These are phyloP conservation scores for Rhineura floridana DNA, from an alignment of 2,113 vertebrate species.

Conservation along the genomic window DNA sequence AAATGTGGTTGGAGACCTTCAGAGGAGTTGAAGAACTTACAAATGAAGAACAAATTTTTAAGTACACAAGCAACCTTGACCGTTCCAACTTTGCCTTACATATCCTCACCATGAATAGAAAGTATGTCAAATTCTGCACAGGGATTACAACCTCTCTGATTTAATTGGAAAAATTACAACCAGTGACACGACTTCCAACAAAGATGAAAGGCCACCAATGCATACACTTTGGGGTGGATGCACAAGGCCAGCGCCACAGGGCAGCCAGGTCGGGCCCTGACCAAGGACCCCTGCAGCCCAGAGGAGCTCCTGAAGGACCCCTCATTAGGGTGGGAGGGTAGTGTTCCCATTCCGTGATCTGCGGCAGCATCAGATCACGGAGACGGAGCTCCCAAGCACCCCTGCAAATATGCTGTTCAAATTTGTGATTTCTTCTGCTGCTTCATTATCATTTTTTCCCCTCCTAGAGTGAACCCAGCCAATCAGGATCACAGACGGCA, in stretches of 20 bases:
- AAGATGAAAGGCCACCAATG: constrained; percentile 32
- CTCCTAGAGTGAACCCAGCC: neutral
- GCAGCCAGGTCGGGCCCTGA: no score
- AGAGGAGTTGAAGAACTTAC: constrained; percentile 25
- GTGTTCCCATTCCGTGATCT: no score
- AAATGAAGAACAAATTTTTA: constrained; percentile 20
- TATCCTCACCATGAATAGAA: constrained; percentile 30
- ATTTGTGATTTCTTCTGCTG: neutral
- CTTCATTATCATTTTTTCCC: neutral
- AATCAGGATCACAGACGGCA: neutral
- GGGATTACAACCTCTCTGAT: constrained; percentile 36
- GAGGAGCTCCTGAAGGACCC: no score
- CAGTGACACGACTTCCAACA: constrained; percentile 38
- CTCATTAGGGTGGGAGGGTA: no score
- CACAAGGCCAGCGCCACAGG: neutral
- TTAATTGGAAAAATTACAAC: constrained; percentile 53
- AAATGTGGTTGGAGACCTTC: constrained; percentile 15
- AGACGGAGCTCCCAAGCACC: no score
- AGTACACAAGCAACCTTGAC: constrained; percentile 43
- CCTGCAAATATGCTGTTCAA: neutral
- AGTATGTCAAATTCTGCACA: constrained; percentile 57
- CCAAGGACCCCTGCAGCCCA: no score
- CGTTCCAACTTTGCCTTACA: constrained; percentile 51
- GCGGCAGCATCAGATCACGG: no score
- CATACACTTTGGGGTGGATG: neutral